Conservation (phyloP, 2,797 vertebrate genomes). For the Pipistrellus nathusii region DNA sequence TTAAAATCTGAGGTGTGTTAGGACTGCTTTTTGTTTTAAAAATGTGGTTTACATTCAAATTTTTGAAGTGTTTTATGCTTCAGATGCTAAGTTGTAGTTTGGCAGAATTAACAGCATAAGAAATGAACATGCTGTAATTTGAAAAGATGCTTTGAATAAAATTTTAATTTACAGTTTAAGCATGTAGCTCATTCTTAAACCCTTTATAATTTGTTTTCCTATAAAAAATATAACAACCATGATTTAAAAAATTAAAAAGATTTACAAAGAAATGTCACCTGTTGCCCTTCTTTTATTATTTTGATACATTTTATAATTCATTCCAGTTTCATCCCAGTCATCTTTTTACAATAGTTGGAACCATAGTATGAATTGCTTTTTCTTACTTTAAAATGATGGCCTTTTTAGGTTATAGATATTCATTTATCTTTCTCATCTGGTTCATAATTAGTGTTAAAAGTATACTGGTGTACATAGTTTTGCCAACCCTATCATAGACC, state of each 20-base stretch:
- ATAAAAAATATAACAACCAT: constrained; percentile 24
- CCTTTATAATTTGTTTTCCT: constrained; percentile 59
- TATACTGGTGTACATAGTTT: neutral
- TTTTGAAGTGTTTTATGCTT: constrained; percentile 82
- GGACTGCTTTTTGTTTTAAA: constrained; percentile 84
- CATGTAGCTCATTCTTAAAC: constrained; percentile 24
- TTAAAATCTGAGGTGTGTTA: constrained; percentile 74
- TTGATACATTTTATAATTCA: constrained; percentile 22
- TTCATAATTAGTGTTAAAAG: constrained; percentile 61
- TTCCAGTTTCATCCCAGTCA: neutral
- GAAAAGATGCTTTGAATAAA: constrained; percentile 90
- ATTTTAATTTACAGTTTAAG: constrained; percentile 79
- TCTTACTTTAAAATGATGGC: constrained; percentile 34
- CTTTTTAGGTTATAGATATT: neutral
- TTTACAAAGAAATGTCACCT: neutral
- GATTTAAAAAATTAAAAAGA: neutral
- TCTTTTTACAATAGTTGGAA: neutral
- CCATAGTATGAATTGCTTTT: neutral
- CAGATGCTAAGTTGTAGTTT: constrained; percentile 83
- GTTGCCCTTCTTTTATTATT: neutral
- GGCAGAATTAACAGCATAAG: constrained; percentile 84
- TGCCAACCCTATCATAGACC: neutral
- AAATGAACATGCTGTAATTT: constrained; percentile 86
- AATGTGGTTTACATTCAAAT: constrained; percentile 81
- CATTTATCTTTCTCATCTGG: constrained; percentile 6